phyloP scores from a whole-genome alignment of 2,888 invertebrate genomes.

The Ormyrus rosae region DNA sequence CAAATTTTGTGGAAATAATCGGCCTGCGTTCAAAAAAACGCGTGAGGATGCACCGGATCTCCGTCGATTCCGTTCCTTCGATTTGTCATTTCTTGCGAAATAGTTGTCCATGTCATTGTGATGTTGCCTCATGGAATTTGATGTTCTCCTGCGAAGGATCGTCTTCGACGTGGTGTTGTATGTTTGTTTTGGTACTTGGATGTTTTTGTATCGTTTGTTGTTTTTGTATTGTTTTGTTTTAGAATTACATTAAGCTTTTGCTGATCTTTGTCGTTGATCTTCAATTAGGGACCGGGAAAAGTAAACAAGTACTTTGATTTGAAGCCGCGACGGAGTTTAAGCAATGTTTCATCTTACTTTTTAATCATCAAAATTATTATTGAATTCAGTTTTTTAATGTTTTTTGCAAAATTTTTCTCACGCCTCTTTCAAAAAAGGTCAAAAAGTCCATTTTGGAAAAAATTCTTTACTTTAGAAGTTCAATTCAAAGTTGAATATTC shows the following conservation, averaged over 20 bases:
- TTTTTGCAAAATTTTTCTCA: too few relatives aligned
- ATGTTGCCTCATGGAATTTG: background rate
- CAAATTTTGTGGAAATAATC: constrained; percentile 21
- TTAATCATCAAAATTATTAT: background rate
- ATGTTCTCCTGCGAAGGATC: constrained; percentile 26
- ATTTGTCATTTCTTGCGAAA: background rate
- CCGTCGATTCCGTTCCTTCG: constrained; percentile 22
- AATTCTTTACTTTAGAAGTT: background rate
- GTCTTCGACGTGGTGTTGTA: constrained; percentile 20
- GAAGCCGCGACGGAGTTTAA: constrained; percentile 12
- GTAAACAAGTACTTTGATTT: constrained; percentile 40
- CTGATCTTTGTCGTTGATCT: constrained; percentile 17
- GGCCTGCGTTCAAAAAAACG: constrained; percentile 46
- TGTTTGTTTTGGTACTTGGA: constrained; percentile 37
- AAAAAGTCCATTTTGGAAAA: background rate
- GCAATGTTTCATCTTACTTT: background rate
- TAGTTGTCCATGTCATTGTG: constrained; percentile 12
- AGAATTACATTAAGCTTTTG: constrained; percentile 18
- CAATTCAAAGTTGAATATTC: too few relatives aligned
- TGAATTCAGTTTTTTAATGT: background rate
- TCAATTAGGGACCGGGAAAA: constrained; percentile 49
- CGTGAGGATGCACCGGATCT: constrained; percentile 48
- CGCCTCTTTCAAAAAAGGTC: background rate
- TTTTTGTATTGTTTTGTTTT: constrained; percentile 35
- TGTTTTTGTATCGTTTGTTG: constrained; percentile 27